Evolutionary conservation across 1,140 invertebrate species (phyloP).

Genomic region (Pomacea maculata): DNA sequence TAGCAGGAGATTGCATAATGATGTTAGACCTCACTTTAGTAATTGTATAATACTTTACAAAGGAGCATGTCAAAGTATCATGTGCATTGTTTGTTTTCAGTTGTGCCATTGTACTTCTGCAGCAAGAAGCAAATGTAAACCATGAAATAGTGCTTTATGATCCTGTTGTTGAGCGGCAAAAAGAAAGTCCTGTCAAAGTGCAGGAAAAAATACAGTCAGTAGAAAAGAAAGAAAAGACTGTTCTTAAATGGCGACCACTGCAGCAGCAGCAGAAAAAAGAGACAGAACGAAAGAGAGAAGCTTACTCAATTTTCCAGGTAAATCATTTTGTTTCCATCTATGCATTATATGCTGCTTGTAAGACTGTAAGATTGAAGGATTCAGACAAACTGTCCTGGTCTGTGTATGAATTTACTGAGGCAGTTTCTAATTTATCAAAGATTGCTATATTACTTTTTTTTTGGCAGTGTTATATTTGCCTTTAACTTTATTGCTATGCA

Average conservation of each 20-base stretch:
- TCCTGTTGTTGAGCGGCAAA: slow-evolving; percentile 9
- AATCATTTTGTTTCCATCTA: slow-evolving; percentile 9
- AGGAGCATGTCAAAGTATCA: too few relatives aligned
- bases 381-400: too few relatives aligned
- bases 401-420: too few relatives aligned
- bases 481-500: too few relatives aligned
- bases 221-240: slow-evolving; percentile 42
- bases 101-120: slow-evolving; percentile 66
- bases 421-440: too few relatives aligned
- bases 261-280: slow-evolving; percentile 25
- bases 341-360: too few relatives aligned
- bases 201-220: slow-evolving; percentile 11
- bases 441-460: too few relatives aligned
- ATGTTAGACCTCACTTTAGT: background rate
- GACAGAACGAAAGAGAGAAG: slow-evolving; percentile 23
- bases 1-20: background rate
- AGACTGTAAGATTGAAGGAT: too few relatives aligned
- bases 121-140: slow-evolving; percentile 63
- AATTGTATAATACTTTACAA: background rate
- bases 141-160: slow-evolving; percentile 44
- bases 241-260: slow-evolving; percentile 55
- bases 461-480: too few relatives aligned
- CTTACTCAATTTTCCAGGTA: slow-evolving; percentile 17
- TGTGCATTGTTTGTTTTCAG: slow-evolving; percentile 40
- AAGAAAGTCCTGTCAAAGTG: slow-evolving; percentile 17